phyloP scores from a whole-genome alignment of 2,797 vertebrate genomes.

The Tapera naevia region DNA sequence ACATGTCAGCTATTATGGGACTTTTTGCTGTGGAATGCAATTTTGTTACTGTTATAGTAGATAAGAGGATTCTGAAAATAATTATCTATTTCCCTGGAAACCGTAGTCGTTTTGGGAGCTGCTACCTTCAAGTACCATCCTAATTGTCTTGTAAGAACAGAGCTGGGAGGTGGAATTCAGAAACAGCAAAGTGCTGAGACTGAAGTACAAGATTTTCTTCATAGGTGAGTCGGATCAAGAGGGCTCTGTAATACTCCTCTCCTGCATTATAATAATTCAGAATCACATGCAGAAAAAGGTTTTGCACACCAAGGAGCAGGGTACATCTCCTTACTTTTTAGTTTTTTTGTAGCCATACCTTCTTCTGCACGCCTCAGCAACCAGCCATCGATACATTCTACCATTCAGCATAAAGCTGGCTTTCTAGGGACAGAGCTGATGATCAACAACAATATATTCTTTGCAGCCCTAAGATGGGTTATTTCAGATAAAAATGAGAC shows the following conservation, averaged over 20 bases:
- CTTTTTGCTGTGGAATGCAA: neutral
- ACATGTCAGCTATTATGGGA: neutral
- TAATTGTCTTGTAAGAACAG: neutral
- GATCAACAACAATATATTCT: neutral
- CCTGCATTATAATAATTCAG: neutral
- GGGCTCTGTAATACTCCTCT: neutral
- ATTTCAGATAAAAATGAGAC: neutral
- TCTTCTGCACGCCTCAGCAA: neutral
- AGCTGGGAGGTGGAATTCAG: neutral
- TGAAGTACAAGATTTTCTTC: neutral
- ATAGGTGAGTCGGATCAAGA: neutral
- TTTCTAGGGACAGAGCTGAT: neutral
- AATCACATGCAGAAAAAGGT: neutral
- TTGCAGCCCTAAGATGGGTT: neutral
- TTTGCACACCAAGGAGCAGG: neutral
- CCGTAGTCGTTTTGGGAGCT: neutral
- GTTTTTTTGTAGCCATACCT: neutral
- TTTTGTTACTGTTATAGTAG: neutral
- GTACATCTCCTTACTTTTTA: neutral
- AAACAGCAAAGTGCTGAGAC: neutral
- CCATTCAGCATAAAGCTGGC: neutral
- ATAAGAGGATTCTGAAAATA: neutral
- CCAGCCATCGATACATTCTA: neutral
- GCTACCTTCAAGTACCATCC: neutral
- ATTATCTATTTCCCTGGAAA: neutral